Conservation (phyloP, 2,888 invertebrate genomes). For the Sinotaia quadrata region DNA sequence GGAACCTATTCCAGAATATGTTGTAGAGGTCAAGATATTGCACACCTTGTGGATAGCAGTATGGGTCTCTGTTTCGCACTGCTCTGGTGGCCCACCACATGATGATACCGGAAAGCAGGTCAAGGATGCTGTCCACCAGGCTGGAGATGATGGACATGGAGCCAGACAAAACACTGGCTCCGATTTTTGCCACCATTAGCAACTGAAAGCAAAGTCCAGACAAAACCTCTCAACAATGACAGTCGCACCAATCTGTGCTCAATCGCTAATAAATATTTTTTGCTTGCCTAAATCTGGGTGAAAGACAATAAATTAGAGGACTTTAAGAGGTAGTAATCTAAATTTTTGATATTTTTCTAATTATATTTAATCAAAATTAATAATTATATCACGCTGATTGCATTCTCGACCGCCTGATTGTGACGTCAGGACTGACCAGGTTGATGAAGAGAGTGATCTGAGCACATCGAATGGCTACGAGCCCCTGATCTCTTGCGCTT, state of each 20-base stretch:
- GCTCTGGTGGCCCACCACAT: slow-evolving; percentile 58
- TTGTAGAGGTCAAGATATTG: no score
- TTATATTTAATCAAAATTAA: no score
- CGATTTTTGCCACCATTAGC: slow-evolving; percentile 70
- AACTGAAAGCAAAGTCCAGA: no score
- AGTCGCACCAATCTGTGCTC: no score
- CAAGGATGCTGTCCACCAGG: slow-evolving; percentile 74
- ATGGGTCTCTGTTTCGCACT: slow-evolving; percentile 71
- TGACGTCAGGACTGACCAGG: slow-evolving; percentile 16
- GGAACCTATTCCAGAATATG: no score
- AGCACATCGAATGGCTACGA: slow-evolving; percentile 12
- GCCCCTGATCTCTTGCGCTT: slow-evolving; percentile 4
- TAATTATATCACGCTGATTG: no score
- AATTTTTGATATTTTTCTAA: no score
- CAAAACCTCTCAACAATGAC: no score
- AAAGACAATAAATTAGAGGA: no score
- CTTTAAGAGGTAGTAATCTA: no score
- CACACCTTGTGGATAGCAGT: slow-evolving; percentile 72
- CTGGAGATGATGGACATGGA: slow-evolving; percentile 74
- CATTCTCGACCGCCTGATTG: no score
- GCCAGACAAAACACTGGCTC: slow-evolving; percentile 73
- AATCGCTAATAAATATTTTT: neutral
- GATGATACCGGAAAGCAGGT: slow-evolving; percentile 71
- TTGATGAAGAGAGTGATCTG: slow-evolving; percentile 15
- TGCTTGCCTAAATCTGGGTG: no score